Percentiles rank a stretch among this genome's conserved stretches.
Conservation (phyloP, 92 coral and sea anemone species). For the Paramuricea clavata region DNA sequence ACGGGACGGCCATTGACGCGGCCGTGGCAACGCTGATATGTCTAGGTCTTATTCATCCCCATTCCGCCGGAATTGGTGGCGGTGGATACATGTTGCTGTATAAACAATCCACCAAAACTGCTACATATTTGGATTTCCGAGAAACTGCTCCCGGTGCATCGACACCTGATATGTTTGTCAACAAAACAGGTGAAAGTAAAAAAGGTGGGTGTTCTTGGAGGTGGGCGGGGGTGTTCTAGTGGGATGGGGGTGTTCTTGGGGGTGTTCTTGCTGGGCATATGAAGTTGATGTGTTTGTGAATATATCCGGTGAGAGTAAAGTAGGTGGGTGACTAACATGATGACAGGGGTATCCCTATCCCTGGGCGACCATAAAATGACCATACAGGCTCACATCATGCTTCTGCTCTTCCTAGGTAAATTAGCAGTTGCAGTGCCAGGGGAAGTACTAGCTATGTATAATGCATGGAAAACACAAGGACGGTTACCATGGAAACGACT, state of each 20-base stretch:
- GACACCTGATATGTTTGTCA: slow-evolving; percentile 72
- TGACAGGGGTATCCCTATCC: no score
- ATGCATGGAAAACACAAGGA: slow-evolving; percentile 72
- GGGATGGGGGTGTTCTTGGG: not conserved
- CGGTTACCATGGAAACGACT: slow-evolving; percentile 70
- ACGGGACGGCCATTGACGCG: slow-evolving; percentile 87
- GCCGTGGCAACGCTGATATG: slow-evolving; percentile 88
- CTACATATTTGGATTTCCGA: slow-evolving; percentile 82
- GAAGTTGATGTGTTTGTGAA: not conserved
- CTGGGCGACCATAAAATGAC: no score
- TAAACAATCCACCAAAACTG: slow-evolving; percentile 50
- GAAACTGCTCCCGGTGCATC: slow-evolving; percentile 84
- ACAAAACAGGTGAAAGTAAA: slow-evolving; percentile 34
- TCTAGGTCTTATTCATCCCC: slow-evolving; percentile 82
- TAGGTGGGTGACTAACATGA: not conserved
- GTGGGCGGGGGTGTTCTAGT: not conserved
- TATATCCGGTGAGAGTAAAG: not conserved
- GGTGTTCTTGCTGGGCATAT: no score
- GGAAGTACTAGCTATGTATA: slow-evolving; percentile 68
- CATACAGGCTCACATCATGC: no score
- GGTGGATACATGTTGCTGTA: slow-evolving; percentile 94
- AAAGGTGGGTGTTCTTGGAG: no score
- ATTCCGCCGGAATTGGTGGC: slow-evolving; percentile 92
- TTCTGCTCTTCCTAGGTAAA: slow-evolving; percentile 49
- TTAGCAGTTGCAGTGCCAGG: slow-evolving; percentile 75